These are phyloP conservation scores for Tigriopus californicus DNA, from an alignment of 2,888 invertebrate species.

Conservation along the genomic window DNA sequence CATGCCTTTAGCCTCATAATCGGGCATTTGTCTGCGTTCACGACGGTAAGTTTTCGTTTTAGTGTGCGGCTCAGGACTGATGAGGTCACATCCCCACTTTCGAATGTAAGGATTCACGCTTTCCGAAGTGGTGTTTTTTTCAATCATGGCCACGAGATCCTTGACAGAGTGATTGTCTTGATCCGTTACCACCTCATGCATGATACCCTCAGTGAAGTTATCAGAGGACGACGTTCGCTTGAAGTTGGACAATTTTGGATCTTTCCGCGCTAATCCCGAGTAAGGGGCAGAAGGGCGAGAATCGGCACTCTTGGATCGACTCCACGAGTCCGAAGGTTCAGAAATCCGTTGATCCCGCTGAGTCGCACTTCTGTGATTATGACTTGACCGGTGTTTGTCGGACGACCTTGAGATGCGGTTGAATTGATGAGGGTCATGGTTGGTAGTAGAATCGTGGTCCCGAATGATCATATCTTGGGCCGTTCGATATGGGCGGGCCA, in stretches of 20 bases:
- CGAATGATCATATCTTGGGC: not conserved
- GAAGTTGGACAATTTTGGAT: not conserved
- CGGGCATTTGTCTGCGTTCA: not conserved
- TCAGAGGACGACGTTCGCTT: not conserved
- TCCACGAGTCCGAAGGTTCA: not conserved
- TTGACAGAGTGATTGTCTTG: conserved; percentile 12
- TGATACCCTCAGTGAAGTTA: conserved; percentile 1
- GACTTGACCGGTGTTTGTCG: not conserved
- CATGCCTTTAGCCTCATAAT: not conserved
- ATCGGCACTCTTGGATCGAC: conserved; percentile 6
- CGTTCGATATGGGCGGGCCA: not conserved
- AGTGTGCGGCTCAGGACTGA: conserved; percentile 12
- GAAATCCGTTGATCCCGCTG: not conserved
- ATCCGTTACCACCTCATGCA: conserved; percentile 7
- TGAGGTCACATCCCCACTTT: conserved; percentile 15
- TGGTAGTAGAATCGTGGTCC: not conserved
- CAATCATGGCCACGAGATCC: conserved; percentile 11
- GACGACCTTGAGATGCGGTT: not conserved
- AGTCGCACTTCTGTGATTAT: not conserved
- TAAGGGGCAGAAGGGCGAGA: not conserved
- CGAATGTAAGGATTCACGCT: conserved; percentile 14
- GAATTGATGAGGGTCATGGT: not conserved
- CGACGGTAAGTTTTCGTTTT: conserved; percentile 1
- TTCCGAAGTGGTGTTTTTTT: conserved; percentile 12
- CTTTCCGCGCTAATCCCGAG: not conserved